Percentiles rank a stretch among this genome's conserved stretches.
phyloP scores from a whole-genome alignment of 2,888 invertebrate genomes.

The Coronaproctus castanopsis region DNA sequence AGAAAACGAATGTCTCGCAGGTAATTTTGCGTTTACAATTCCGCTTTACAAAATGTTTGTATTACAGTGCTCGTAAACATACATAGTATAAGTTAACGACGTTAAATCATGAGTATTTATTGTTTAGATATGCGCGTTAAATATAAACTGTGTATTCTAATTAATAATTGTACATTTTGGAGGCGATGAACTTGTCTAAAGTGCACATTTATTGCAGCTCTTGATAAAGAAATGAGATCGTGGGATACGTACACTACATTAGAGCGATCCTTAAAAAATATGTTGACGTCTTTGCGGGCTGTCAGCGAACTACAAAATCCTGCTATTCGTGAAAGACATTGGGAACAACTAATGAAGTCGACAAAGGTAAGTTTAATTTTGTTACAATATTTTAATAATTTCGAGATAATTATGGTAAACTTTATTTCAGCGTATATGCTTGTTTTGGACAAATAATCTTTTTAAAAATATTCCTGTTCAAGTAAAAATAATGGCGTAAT shows the following conservation, averaged over 20 bases:
- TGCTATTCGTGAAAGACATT: slow-evolving; percentile 85
- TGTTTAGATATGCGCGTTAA: too few relatives aligned
- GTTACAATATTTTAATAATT: background rate
- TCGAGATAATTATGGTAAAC: background rate
- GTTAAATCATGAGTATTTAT: too few relatives aligned
- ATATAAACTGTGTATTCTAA: too few relatives aligned
- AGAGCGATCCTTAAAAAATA: slow-evolving; percentile 86
- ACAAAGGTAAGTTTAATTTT: slow-evolving; percentile 49
- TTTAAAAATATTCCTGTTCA: too few relatives aligned
- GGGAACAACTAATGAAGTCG: slow-evolving; percentile 89
- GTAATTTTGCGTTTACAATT: too few relatives aligned
- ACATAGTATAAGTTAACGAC: too few relatives aligned
- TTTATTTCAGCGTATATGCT: background rate
- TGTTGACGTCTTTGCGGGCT: slow-evolving; percentile 81
- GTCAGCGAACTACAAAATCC: slow-evolving; percentile 92
- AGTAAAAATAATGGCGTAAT: too few relatives aligned
- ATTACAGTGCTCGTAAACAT: too few relatives aligned
- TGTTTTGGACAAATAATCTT: slow-evolving; percentile 28
- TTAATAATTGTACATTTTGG: too few relatives aligned
- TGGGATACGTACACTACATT: slow-evolving; percentile 81
- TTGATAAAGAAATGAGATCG: slow-evolving; percentile 88
- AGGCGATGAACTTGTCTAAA: too few relatives aligned
- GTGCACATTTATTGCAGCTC: slow-evolving; percentile 31
- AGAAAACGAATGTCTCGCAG: too few relatives aligned
- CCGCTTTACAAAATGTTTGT: too few relatives aligned